A percentile compares a stretch with the other conserved stretches of the same genome.
phyloP scores from a whole-genome alignment of 2,888 invertebrate species.

The Hirudinaria manillensis region DNA sequence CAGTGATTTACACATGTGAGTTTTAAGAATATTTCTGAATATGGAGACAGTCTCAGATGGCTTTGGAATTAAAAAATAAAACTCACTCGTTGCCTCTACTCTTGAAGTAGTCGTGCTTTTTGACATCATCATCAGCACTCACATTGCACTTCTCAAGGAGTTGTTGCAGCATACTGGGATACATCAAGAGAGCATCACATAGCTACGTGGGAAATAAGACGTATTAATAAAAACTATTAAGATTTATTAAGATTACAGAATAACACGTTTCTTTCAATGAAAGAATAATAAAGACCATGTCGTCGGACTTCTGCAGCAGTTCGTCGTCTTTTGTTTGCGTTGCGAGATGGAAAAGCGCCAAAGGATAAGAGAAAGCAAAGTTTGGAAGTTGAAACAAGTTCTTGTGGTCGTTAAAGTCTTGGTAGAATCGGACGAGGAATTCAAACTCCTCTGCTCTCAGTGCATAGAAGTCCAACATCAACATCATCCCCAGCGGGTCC shows the following conservation, averaged over 20 bases:
- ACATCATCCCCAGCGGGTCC: constrained; percentile 56
- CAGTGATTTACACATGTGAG: too few species aligned
- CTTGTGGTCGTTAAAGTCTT: constrained; percentile 57
- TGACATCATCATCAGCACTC: constrained; percentile 63
- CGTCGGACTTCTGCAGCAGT: constrained; percentile 55
- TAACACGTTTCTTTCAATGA: not conserved
- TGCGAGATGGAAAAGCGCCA: constrained; percentile 56
- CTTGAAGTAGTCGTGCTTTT: constrained; percentile 59
- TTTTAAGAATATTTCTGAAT: too few species aligned
- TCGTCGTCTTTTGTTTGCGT: constrained; percentile 38
- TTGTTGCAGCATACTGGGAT: constrained; percentile 69
- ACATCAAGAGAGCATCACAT: constrained; percentile 74
- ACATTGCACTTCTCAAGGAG: constrained; percentile 72
- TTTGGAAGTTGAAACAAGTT: constrained; percentile 78
- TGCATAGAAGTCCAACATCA: constrained; percentile 77
- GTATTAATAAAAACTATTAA: not conserved
- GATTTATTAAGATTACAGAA: not conserved
- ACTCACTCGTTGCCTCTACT: constrained; percentile 36
- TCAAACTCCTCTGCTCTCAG: constrained; percentile 67
- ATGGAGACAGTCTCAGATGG: too few species aligned
- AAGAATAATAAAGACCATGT: constrained; percentile 49
- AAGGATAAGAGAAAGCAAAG: constrained; percentile 73
- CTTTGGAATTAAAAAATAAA: too few species aligned
- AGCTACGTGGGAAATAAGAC: constrained; percentile 51
- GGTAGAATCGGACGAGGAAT: constrained; percentile 62